Evolutionary conservation across 2,888 invertebrate genomes (phyloP).

Genomic region (Leistus spinibarbis): DNA sequence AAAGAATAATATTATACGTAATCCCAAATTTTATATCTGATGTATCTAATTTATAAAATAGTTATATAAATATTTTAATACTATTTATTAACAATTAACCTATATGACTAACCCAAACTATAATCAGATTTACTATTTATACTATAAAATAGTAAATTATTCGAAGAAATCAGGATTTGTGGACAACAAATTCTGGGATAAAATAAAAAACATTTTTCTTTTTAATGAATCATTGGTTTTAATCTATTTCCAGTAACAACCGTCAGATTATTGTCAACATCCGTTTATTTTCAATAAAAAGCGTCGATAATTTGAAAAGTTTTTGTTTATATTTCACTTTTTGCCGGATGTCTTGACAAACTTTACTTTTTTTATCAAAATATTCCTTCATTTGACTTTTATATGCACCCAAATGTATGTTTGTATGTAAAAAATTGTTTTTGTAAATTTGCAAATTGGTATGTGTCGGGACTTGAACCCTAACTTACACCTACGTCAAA

Average conservation of each 20-base stretch:
- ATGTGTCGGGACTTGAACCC: too few species aligned
- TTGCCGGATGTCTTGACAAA: too few species aligned
- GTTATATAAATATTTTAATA: not conserved
- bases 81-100: not conserved
- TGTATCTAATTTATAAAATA: not conserved
- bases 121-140: not conserved
- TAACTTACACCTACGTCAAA: too few species aligned
- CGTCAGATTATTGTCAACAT: not conserved
- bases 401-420: too few species aligned
- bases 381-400: too few species aligned
- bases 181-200: not conserved
- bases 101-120: too few species aligned
- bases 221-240: not conserved
- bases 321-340: too few species aligned
- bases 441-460: too few species aligned
- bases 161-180: not conserved
- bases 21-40: not conserved
- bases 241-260: not conserved
- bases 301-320: too few species aligned
- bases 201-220: not conserved
- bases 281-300: not conserved
- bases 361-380: too few species aligned
- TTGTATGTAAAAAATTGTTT: too few species aligned
- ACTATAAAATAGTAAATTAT: not conserved
- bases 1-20: not conserved